Base-by-base conservation (phyloP, 2,113 vertebrate genomes). In the Phycodurus eques region DNA sequence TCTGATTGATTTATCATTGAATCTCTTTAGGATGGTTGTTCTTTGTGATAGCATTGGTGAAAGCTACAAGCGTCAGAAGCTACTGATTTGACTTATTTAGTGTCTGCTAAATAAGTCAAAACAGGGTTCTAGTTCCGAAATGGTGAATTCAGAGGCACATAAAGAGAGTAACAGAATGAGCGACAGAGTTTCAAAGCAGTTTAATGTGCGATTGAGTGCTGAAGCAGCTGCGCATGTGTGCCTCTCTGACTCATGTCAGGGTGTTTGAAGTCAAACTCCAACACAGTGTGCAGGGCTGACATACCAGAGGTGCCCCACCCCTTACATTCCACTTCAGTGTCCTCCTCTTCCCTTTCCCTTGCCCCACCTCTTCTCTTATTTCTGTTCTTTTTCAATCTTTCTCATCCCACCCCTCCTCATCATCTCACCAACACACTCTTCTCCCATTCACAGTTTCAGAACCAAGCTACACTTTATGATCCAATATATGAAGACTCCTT, bases 281-380 rank as follows among this genome's bases (percentile, higher is more conserved):
- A 62, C 80, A 70, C 83, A 76, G 71, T 72, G 70, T 68, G 73
- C 71, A 79, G 77, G 82, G 74, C 83, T 89, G 82, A 90, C 90
- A 89, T 90, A 87, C 91, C 90, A 91, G 83, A 86, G 85, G 81
- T 78, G 88, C 90, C 90, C 90, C 90, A 92, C 92, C 90, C 90
- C 80, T 83, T 63, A 85, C 88, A 93, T 92, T 92, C 92, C 90
- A 80, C 80, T 87, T 87, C 82, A 86, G 84, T 88, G 80, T 89
- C 82, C 84, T 90, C 79, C 79, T 88, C 82, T 73, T 83, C 72
- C 73, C 65, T 81, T 76, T 76, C 74, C 73, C 77, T 75, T 73
- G 73, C 71, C 75, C 71, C 65, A 71, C 80, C 71, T 76, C 78
- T 53, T 67, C 71, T 73, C 49, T 62, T 73, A 54, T 75, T 15